phyloP scores from a whole-genome alignment of 2,113 vertebrate species.

The Xenopus laevis region DNA sequence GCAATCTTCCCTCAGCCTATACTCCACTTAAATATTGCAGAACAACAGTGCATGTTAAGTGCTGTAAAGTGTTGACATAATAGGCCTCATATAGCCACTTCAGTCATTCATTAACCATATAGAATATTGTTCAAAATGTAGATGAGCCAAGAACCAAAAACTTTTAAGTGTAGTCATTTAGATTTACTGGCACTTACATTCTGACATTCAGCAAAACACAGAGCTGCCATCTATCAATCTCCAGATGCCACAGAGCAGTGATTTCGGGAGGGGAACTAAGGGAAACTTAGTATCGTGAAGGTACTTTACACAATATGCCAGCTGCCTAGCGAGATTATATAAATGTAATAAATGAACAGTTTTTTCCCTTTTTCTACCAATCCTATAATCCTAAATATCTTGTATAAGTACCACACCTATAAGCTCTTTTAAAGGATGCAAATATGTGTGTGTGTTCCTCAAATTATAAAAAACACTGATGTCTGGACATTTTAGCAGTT shows the following conservation, averaged over 20 bases:
- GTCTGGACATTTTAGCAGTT: too few species aligned
- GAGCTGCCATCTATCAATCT: conserved; percentile 44
- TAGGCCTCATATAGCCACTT: conserved; percentile 25
- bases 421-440: too few species aligned
- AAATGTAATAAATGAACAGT: too few species aligned
- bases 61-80: conserved; percentile 29
- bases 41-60: conserved; percentile 22
- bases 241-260: conserved; percentile 4
- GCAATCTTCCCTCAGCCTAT: too few species aligned
- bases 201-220: conserved; percentile 32
- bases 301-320: too few species aligned
- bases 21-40: not conserved
- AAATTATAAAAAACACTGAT: too few species aligned
- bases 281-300: not conserved
- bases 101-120: conserved; percentile 22
- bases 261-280: conserved; percentile 10
- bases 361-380: too few species aligned
- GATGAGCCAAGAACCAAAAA: conserved; percentile 25
- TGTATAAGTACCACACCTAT: too few species aligned
- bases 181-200: conserved; percentile 35
- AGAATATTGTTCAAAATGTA: conserved; percentile 24
- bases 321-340: too few species aligned
- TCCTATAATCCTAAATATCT: too few species aligned
- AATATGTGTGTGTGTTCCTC: too few species aligned
- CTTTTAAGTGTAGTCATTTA: conserved; percentile 42